A percentile compares a stretch with the other conserved stretches of the same genome.
Evolutionary conservation across 2,797 vertebrate species (phyloP).

Genomic region (Notolepis coatsorum): DNA sequence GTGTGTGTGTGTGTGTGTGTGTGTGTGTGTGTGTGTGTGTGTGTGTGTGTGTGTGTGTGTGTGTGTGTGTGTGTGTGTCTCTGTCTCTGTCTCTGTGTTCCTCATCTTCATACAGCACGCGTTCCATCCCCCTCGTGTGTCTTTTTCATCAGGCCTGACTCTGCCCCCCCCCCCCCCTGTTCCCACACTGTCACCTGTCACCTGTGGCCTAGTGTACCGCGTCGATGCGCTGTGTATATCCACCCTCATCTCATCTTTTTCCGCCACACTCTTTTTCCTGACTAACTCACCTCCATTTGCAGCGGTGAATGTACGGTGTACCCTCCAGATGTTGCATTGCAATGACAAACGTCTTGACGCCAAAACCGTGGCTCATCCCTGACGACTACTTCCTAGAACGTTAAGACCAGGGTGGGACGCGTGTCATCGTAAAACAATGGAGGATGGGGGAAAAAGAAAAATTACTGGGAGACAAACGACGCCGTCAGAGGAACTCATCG

Average conservation of each 20-base stretch:
- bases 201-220: background rate
- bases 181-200: background rate
- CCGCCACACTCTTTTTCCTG: constrained; percentile 14
- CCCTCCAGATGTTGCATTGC: constrained; percentile 10
- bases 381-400: too few species aligned
- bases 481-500: too few species aligned
- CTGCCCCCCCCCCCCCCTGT: constrained; percentile 7
- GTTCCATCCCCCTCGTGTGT: constrained; percentile 6
- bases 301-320: constrained; percentile 54
- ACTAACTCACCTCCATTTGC: constrained; percentile 42
- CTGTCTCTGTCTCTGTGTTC: background rate
- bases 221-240: background rate
- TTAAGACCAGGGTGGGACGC: too few species aligned
- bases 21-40: constrained; percentile 11
- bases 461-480: too few species aligned
- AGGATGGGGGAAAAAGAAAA: too few species aligned
- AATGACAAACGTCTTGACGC: too few species aligned
- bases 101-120: constrained; percentile 19
- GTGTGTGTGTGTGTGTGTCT: background rate
- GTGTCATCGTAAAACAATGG: too few species aligned
- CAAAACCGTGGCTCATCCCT: too few species aligned
- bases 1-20: constrained; percentile 13
- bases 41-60: background rate
- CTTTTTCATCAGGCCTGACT: constrained; percentile 13
- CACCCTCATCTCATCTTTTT: background rate